A percentile compares a stretch with the other conserved stretches of the same genome.
phyloP scores from a whole-genome alignment of 2,888 invertebrate species.

The Drosophila macrospina region DNA sequence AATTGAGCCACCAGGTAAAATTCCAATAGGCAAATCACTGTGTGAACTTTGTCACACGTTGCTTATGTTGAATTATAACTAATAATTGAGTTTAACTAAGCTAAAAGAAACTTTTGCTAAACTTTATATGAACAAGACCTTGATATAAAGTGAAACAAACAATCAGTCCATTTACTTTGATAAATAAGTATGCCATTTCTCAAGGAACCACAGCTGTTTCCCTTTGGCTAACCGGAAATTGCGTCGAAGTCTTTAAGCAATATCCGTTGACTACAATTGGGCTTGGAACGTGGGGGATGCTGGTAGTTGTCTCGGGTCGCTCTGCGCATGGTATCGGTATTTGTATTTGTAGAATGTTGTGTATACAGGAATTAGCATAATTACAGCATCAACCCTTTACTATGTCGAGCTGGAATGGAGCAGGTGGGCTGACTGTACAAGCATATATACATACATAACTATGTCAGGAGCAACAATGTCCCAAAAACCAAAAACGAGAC shows the following conservation, averaged over 20 bases:
- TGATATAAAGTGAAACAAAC: conserved; percentile 8
- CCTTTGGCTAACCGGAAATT: conserved; percentile 24
- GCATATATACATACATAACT: conserved; percentile 4
- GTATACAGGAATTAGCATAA: conserved; percentile 73
- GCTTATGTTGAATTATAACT: conserved; percentile 15
- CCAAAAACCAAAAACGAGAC: conserved; percentile 19
- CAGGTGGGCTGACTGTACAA: conserved; percentile 27
- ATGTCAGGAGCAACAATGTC: conserved; percentile 27
- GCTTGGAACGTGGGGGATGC: conserved; percentile 19
- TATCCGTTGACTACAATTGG: conserved; percentile 23
- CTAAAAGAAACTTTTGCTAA: conserved; percentile 1
- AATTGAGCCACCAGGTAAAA: conserved; percentile 20
- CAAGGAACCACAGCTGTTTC: conserved; percentile 15
- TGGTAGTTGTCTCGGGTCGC: conserved; percentile 14
- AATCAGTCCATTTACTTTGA: conserved; percentile 31
- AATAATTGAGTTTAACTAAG: conserved; percentile 21
- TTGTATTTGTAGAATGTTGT: conserved; percentile 53
- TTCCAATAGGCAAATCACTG: background rate
- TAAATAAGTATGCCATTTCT: conserved; percentile 17
- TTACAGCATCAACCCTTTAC: conserved; percentile 64
- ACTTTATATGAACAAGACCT: no score
- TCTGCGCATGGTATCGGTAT: conserved; percentile 22
- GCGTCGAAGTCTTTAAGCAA: conserved; percentile 25
- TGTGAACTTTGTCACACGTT: conserved; percentile 16
- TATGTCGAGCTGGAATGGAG: background rate